phyloP scores from a whole-genome alignment of 2,888 invertebrate genomes.

The Drosophila seclusa region DNA sequence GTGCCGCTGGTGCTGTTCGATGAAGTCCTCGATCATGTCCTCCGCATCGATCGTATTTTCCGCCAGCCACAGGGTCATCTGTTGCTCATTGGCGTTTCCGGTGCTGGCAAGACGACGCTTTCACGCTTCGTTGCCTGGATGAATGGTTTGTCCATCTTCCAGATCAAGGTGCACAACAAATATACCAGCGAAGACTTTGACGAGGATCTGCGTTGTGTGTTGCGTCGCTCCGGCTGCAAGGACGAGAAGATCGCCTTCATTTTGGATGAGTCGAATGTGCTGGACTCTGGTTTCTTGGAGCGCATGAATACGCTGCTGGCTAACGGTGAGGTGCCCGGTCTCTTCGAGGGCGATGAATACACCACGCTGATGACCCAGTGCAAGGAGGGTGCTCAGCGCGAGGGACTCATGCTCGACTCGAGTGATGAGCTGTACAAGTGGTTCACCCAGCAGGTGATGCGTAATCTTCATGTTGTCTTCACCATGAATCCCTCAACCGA shows the following conservation, averaged over 20 bases:
- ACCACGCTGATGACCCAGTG: conserved; percentile 99
- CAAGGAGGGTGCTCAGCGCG: conserved; percentile 99
- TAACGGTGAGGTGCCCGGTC: conserved; percentile 97
- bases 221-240: conserved; percentile 94
- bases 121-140: conserved; percentile 99
- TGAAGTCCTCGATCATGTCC: conserved; percentile 99
- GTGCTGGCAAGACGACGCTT: conserved; percentile 99
- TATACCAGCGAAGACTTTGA: conserved; percentile 99
- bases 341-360: conserved; percentile 98
- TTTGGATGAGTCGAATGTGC: conserved; percentile 98
- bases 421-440: conserved; percentile 99
- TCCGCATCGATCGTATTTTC: conserved; percentile 99
- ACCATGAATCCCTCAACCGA: conserved; percentile 99
- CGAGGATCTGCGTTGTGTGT: conserved; percentile 96
- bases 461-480: conserved; percentile 99
- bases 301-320: conserved; percentile 99
- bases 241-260: conserved; percentile 99
- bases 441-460: conserved; percentile 99
- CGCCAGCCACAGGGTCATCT: conserved; percentile 99
- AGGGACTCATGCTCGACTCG: conserved; percentile 99
- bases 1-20: conserved; percentile 99
- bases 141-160: conserved; percentile 99
- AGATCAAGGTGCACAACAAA: conserved; percentile 99
- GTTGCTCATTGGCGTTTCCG: conserved; percentile 98
- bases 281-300: conserved; percentile 99